Evolutionary conservation across 1,140 invertebrate genomes (phyloP), one percentile per base, ranked within the genome.

Genomic region (Neuroterus valhalla): DNA sequence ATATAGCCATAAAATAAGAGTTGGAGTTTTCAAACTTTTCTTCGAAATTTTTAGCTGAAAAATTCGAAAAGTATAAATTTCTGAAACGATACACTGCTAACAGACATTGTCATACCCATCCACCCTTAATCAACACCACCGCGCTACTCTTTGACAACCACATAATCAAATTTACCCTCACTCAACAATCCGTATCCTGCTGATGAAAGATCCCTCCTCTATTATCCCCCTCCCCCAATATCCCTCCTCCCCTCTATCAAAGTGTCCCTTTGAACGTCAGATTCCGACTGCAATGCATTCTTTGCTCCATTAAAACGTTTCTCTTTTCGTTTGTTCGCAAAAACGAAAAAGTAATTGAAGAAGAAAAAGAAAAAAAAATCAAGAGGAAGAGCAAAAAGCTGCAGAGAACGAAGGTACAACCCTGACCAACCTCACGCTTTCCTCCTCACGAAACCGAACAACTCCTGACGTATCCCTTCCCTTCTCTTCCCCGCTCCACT

Each of bases 201-300:
- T 23, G 55, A 62, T 62, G 26, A 62, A 62, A 62, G 55, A 62
- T 62, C 31, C 23, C 55, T 62, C 55, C 55, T 62, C 12, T 62
- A 62, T 62, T 62, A 26, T 62, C 55, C 26, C 31, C 21, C 55
- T 31, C 55, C 55, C 14, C 26, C n/a, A n/a, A n/a, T n/a, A 62
- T 23, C 31, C n/a, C n/a, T n/a, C n/a, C n/a, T n/a, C n/a, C n/a
- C n/a, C n/a, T n/a, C n/a, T n/a, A 31, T 15, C 26, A 62, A 62
- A 62, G 55, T 8, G 55, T 26, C 21, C 31, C 55, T 62, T 62
- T 62, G 55, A 62, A 62, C 55, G 31, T 62, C 55, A 26, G 55
- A 38, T 26, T 26, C 26, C 31, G 55, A 62, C n/a, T 62, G 55
- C 26, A 62, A 62, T 62, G 31, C 26, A 62, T 26, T 62, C 55